Evolutionary conservation across 2,113 vertebrate species (phyloP).

Genomic region (Symphodus melops): DNA sequence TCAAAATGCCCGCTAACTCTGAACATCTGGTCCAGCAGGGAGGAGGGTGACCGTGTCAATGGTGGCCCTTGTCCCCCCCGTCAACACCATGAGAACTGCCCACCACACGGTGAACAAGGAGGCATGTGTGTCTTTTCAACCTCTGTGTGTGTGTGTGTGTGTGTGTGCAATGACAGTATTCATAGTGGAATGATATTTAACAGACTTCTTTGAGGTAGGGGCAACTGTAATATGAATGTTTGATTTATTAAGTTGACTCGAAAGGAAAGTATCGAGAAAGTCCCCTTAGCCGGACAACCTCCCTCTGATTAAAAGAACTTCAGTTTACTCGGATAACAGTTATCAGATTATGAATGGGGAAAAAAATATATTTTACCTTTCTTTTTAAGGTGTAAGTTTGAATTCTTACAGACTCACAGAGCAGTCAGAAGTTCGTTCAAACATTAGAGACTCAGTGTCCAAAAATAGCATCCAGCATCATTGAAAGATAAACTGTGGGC

Average conservation of each 20-base stretch:
- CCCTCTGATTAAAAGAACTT: background rate
- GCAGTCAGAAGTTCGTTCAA: background rate
- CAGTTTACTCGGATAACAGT: background rate
- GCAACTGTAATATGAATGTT: slow-evolving; percentile 36
- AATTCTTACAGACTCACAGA: background rate
- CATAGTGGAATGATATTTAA: no score
- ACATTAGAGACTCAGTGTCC: background rate
- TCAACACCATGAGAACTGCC: slow-evolving; percentile 58
- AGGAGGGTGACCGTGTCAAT: slow-evolving; percentile 70
- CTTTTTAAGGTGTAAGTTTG: no score
- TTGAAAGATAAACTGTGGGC: background rate
- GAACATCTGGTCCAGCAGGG: slow-evolving; percentile 75
- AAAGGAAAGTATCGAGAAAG: background rate
- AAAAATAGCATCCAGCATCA: background rate
- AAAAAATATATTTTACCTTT: background rate
- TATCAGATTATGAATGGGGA: background rate
- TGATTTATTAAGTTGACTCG: background rate
- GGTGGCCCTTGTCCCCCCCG: slow-evolving; percentile 73
- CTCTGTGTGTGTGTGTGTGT: background rate
- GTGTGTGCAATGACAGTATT: no score
- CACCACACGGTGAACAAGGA: slow-evolving; percentile 69
- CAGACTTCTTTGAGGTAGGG: no score
- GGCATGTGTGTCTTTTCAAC: slow-evolving; percentile 57
- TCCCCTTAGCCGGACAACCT: background rate
- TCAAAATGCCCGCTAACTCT: slow-evolving; percentile 75